These are phyloP conservation scores for Pagrus major DNA, from an alignment of 2,113 vertebrate species.

Conservation along the genomic window DNA sequence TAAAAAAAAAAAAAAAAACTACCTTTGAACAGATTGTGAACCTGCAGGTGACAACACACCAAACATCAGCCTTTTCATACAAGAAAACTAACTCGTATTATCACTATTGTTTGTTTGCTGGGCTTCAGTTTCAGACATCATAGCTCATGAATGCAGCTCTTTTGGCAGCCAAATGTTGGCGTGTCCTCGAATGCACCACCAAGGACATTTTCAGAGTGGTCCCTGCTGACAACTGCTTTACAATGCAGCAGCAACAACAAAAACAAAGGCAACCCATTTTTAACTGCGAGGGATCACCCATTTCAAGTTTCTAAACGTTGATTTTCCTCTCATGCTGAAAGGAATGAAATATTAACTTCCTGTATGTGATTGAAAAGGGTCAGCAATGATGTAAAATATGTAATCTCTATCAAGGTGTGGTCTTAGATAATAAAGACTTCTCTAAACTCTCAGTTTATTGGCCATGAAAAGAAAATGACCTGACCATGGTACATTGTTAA, in stretches of 20 bases:
- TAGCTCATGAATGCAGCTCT: slow-evolving; percentile 19
- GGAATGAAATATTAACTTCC: background rate
- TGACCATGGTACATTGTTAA: background rate
- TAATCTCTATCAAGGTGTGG: no score
- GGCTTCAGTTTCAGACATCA: slow-evolving; percentile 14
- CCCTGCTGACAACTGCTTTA: background rate
- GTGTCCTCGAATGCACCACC: slow-evolving; percentile 18
- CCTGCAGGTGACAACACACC: no score
- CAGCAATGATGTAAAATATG: no score
- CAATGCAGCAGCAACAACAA: slow-evolving; percentile 2
- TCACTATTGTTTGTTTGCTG: background rate
- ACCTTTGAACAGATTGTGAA: no score
- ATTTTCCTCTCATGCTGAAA: background rate
- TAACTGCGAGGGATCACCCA: background rate
- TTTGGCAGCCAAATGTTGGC: slow-evolving; percentile 9
- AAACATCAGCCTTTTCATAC: background rate
- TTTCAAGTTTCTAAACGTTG: background rate
- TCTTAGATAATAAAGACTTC: background rate
- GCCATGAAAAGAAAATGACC: background rate
- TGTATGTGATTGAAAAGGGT: no score
- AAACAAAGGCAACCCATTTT: slow-evolving; percentile 10
- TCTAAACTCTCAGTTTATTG: background rate
- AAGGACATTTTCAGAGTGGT: background rate
- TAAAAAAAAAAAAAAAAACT: no score
- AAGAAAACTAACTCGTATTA: background rate